Evolutionary conservation across 2,888 invertebrate species (phyloP), one percentile per base, ranked within the genome.

Genomic region (Eurytoma californica): DNA sequence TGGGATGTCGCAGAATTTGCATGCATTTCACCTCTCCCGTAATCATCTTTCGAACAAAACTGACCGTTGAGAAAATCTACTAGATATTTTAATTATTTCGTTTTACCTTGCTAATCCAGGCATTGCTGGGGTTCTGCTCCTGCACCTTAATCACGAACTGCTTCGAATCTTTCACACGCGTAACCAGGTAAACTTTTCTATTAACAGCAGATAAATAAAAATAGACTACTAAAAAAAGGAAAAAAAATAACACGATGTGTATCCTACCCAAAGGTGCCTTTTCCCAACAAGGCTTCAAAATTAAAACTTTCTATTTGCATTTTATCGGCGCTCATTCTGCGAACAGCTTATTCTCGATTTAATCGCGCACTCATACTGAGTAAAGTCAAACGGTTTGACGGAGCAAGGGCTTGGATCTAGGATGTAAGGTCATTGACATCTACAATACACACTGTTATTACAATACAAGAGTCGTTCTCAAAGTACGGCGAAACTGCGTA

Each of bases 1-100:
- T 90, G 3, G 90, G 88, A 83, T 90, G 90, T 60, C 88, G 84
- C 82, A 89, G 83, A 69, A 83, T 85, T 72, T 86, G 84, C 58
- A 90, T 81, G 18, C 86, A 86, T 74, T 85, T 82, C 3, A 89
- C 83, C 82, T 90, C 89, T 67, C 83, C 85, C 49, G 84, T 68
- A 49, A 86, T 84, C 83, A 86, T 87, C 88, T 87, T 70, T 20
- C 3, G 65, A 63, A 24, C 49, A 55, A 68, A 49, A 73, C 24
- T 3, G 14, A 5, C 7, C 16, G 7, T 16, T 18, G 47, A 13
- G n/a, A 51, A 53, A 70, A 49, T 16, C n/a, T 20, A 57, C 7
- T 58, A 20, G 13, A 55, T 57, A 16, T 57, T 66, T 53, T 20
- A 3, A 18, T 51, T 53, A 58, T 67, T 30, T 72, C n/a, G 12